Evolutionary conservation across 2,888 invertebrate genomes (phyloP).

Genomic region (Sarcophaga variegata): DNA sequence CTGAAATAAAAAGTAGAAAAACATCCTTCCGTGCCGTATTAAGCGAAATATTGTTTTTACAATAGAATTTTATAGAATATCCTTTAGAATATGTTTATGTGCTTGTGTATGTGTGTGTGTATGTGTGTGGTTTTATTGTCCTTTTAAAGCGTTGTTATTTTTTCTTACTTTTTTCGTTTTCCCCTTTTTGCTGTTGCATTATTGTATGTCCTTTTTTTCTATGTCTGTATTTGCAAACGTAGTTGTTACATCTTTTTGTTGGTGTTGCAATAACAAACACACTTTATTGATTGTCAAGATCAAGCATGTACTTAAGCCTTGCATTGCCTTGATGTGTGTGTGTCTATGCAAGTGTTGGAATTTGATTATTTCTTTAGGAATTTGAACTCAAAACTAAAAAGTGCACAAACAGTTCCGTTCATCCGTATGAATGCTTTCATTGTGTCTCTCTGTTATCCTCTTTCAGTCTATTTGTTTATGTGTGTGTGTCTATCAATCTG

Average conservation of each 20-base stretch:
- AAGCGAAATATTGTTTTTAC: not conserved
- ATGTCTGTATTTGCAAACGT: not conserved
- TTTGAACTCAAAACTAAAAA: constrained; percentile 38
- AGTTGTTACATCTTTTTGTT: not conserved
- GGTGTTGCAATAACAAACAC: constrained; percentile 4
- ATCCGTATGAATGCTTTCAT: not conserved
- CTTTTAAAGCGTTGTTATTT: not conserved
- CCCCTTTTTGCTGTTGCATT: not conserved
- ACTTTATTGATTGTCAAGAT: constrained; percentile 63
- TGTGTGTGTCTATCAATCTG: not conserved
- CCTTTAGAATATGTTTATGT: not conserved
- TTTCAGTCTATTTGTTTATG: not conserved
- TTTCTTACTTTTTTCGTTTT: not conserved
- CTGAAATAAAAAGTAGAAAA: not conserved
- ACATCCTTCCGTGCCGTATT: not conserved
- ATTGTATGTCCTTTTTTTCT: not conserved
- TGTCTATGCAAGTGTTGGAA: constrained; percentile 24
- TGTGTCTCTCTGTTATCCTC: not conserved
- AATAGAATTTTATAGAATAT: not conserved
- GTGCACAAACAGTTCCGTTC: not conserved
- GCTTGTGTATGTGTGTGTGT: not conserved
- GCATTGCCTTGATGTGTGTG: not conserved
- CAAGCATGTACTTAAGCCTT: constrained; percentile 25
- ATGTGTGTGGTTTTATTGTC: not conserved
- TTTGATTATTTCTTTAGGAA: constrained; percentile 37